These are phyloP conservation scores for Micrasema minimum DNA, from an alignment of 1,140 invertebrate species.

Conservation along the genomic window DNA sequence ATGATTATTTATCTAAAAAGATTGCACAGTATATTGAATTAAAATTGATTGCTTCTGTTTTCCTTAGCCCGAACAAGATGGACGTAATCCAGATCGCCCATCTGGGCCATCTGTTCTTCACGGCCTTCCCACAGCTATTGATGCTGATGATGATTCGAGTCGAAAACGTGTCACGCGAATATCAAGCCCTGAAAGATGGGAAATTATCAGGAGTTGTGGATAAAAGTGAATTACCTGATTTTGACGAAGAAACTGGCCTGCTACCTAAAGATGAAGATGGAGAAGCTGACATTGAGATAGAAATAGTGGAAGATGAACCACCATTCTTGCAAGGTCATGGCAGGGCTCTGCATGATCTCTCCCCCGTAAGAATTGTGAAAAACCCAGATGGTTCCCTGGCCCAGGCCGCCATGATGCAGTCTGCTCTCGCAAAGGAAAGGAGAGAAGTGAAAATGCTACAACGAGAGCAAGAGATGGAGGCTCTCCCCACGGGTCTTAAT, in stretches of 20 bases:
- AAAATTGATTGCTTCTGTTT: background rate
- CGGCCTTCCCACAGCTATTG: slow-evolving; percentile 74
- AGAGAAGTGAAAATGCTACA: slow-evolving; percentile 93
- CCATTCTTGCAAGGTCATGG: slow-evolving; percentile 95
- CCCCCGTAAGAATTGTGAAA: slow-evolving; percentile 97
- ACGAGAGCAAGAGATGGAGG: slow-evolving; percentile 90
- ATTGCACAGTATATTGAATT: background rate
- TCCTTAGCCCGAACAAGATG: slow-evolving; percentile 73
- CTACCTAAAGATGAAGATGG: slow-evolving; percentile 90
- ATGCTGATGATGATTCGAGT: slow-evolving; percentile 82
- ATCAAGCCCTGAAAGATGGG: slow-evolving; percentile 95
- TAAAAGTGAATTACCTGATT: slow-evolving; percentile 90
- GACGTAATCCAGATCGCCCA: slow-evolving; percentile 89
- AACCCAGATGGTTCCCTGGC: slow-evolving; percentile 98
- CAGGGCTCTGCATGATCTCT: slow-evolving; percentile 89
- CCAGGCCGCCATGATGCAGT: slow-evolving; percentile 99
- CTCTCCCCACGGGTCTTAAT: slow-evolving; percentile 82
- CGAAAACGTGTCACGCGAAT: slow-evolving; percentile 88
- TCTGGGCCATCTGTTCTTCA: slow-evolving; percentile 71
- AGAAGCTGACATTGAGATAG: slow-evolving; percentile 99
- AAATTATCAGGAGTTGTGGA: slow-evolving; percentile 88
- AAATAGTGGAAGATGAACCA: slow-evolving; percentile 98
- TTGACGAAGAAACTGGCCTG: slow-evolving; percentile 89
- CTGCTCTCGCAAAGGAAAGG: slow-evolving; percentile 95
- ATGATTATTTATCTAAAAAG: no score